Conservation (phyloP, 2,888 invertebrate species). For the Thysanoteuthis rhombus region DNA sequence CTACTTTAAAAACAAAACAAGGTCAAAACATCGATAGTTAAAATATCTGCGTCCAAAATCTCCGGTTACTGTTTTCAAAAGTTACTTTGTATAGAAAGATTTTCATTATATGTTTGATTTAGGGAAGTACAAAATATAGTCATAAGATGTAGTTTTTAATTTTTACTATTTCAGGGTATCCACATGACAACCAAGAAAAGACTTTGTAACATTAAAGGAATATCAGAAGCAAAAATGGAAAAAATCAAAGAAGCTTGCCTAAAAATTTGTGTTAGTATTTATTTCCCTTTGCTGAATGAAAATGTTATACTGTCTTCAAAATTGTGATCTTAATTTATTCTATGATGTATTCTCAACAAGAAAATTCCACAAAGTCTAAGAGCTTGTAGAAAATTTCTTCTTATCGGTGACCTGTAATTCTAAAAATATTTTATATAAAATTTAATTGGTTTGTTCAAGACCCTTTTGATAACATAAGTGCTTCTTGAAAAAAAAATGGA, state of each 20-base stretch:
- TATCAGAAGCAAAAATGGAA: conserved; percentile 81
- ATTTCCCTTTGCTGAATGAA: not conserved
- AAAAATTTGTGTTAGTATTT: conserved; percentile 71
- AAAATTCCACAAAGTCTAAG: too few species aligned
- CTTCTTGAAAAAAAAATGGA: too few species aligned
- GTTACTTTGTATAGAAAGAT: not conserved
- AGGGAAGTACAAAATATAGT: not conserved
- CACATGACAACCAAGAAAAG: conserved; percentile 83
- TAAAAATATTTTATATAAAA: too few species aligned
- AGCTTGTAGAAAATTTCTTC: too few species aligned
- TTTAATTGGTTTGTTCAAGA: too few species aligned
- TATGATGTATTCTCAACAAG: too few species aligned
- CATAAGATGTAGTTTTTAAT: not conserved
- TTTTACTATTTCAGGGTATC: conserved; percentile 71
- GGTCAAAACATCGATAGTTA: too few species aligned
- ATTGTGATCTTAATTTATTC: too few species aligned
- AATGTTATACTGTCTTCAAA: not conserved
- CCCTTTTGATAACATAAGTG: too few species aligned
- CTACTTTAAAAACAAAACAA: too few species aligned
- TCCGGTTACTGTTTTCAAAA: not conserved
- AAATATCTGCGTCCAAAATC: too few species aligned
- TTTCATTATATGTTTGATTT: not conserved
- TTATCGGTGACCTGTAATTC: too few species aligned
- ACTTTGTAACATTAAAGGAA: conserved; percentile 78
- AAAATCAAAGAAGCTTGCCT: conserved; percentile 82